Conservation (phyloP, 2,113 vertebrate species). For the Nothocercus julius region DNA sequence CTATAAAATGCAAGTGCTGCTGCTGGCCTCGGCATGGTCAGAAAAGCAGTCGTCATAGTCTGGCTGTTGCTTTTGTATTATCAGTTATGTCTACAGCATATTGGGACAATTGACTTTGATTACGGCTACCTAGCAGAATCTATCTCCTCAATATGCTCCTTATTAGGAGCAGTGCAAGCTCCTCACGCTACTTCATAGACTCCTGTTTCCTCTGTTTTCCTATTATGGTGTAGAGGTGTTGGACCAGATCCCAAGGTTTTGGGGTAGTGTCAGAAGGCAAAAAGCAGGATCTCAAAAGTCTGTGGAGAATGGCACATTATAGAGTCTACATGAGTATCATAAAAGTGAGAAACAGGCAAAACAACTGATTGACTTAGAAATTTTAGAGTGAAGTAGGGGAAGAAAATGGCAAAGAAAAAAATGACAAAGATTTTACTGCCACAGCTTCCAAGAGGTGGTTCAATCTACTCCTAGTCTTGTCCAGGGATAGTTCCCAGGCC, state of each 20-base stretch:
- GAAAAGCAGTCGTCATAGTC: background rate
- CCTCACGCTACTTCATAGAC: background rate
- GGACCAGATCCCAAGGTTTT: background rate
- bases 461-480: background rate
- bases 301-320: background rate
- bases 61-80: background rate
- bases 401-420: no score
- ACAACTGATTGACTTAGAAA: background rate
- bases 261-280: accelerated
- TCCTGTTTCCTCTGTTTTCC: no score
- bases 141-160: background rate
- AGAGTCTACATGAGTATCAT: background rate
- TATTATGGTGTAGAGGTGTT: background rate
- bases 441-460: background rate
- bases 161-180: background rate
- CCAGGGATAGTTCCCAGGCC: background rate
- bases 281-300: background rate
- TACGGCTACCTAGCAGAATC: background rate
- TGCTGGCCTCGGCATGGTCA: background rate
- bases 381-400: background rate
- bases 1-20: background rate
- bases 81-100: background rate
- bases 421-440: background rate
- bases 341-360: background rate
- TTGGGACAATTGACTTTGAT: accelerated